Evolutionary conservation across 2,113 vertebrate species (phyloP).

Genomic region (Fregata magnificens): DNA sequence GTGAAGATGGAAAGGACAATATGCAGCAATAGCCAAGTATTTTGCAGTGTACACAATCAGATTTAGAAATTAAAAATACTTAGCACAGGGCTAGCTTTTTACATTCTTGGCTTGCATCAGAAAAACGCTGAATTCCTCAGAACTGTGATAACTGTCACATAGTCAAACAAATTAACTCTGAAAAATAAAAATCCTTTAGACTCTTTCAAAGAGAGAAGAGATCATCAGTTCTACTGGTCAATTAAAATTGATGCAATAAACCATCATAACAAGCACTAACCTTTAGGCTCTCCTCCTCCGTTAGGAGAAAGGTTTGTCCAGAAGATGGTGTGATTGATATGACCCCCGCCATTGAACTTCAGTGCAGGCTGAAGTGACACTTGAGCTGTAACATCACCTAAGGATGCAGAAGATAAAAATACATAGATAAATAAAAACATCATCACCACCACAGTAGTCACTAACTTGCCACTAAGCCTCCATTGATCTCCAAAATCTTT

Average conservation of each 20-base stretch:
- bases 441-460: background rate
- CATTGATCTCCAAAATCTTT: background rate
- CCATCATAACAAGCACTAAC: slow-evolving; percentile 59
- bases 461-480: background rate
- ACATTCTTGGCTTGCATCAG: background rate
- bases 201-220: background rate
- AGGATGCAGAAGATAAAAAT: slow-evolving; percentile 3
- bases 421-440: background rate
- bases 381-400: slow-evolving; percentile 92
- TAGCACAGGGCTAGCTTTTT: background rate
- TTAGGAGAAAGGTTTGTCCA: slow-evolving; percentile 96
- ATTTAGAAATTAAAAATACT: background rate
- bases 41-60: background rate
- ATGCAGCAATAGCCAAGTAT: background rate
- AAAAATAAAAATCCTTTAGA: background rate
- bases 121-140: background rate
- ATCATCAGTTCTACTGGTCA: background rate
- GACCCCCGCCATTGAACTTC: slow-evolving; percentile 95
- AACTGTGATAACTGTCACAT: background rate
- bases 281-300: slow-evolving; percentile 91
- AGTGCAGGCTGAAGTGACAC: slow-evolving; percentile 89
- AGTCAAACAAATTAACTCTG: background rate
- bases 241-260: background rate
- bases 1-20: background rate
- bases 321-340: slow-evolving; percentile 96